Base-by-base conservation (phyloP, 2,113 vertebrate species). In the Apistogramma diplotaenia region DNA sequence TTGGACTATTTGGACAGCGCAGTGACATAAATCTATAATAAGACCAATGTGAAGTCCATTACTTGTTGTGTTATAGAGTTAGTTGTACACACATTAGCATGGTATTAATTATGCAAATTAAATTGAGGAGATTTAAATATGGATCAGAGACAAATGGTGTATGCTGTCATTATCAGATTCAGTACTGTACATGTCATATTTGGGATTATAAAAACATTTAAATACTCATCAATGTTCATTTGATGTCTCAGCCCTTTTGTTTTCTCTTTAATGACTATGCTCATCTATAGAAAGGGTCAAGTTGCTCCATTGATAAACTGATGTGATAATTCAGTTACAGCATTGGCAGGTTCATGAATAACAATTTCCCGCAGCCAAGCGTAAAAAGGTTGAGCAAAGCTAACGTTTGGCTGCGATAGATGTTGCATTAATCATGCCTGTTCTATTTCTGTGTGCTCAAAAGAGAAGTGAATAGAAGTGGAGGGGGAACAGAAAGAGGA, bases 401-500 rank as follows among this genome's bases (percentile, higher is more conserved):
- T 84, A 82, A 89, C 56, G 57, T 89, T 92, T 84, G 76, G 75
- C 51, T 59, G 85, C 13, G 12, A 89, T 85, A 81, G 84, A 86
- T 90, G 86, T 83, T 91, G 89, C 93, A 91, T 94, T 94, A 93
- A 90, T 93, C 85, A 91, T 91, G 86, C 57, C 33, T 76, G 76
- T 87, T 92, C 88, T 91, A 89, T 89, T 92, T 93, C 83, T 87
- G 87, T 74, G 83, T 57, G 87, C 70, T 89, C 78, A 81, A 33
- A 87, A 27, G 84, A 74, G 77, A 74, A 46, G 73, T 59, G 62
- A 57, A 59, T 81, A 57, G 57, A 82, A 61, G 72, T 43, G 33
- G 35, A 75, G 61, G 53, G 57, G 58, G 33, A 58, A 60, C 37
- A n/a, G 55, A 53, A 31, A 40, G 57, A 46, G 70, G 79, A 46